Base-by-base conservation (phyloP, 2,888 invertebrate genomes). In the Drosophila kanekoi region DNA sequence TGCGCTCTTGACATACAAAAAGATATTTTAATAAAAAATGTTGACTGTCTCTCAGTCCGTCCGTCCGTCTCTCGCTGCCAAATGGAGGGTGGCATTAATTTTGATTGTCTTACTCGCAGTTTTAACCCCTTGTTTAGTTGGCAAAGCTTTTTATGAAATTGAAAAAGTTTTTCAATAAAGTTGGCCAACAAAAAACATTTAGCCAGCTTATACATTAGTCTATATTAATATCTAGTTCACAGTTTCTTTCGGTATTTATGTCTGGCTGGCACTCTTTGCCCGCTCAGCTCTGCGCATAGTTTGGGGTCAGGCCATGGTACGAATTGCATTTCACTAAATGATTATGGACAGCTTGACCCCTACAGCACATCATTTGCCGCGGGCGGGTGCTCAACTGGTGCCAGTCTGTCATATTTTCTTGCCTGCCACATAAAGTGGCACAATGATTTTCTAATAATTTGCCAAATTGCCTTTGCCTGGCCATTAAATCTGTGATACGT, bases 101-200 rank as follows among this genome's bases (percentile, higher is more conserved):
- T 78, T 68, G 72, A 80, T 87, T 87, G 78, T 84, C 72, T 81
- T 76, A 57, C 48, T 49, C 70, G 49, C 69, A 62, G 64, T 58
- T 62, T 69, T 72, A 85, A 81, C 73, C 87, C 89, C 81, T 85
- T 83, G 57, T 54, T 65, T 68, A 70, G 65, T 72, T 87, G 53
- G 49, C 49, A 72, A 73, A 76, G 86, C 89, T 87, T 74, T 86
- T 74, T 83, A 62, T 74, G 67, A 88, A 89, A 90, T 90, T 90
- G 88, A 87, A 91, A 91, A 91, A 91, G 66, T 91, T 91, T 91
- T 91, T 87, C 90, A 91, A 91, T 91, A 87, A 88, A 71, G 77
- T 28, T 28, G 28, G 28, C 28, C 28, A 8, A 28, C 28, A 28
- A 28, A 28, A 28, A 28, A 28, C 28, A 28, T 28, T 28, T 28